Base-by-base conservation (phyloP, 2,888 invertebrate species). In the Andricus curvator region DNA sequence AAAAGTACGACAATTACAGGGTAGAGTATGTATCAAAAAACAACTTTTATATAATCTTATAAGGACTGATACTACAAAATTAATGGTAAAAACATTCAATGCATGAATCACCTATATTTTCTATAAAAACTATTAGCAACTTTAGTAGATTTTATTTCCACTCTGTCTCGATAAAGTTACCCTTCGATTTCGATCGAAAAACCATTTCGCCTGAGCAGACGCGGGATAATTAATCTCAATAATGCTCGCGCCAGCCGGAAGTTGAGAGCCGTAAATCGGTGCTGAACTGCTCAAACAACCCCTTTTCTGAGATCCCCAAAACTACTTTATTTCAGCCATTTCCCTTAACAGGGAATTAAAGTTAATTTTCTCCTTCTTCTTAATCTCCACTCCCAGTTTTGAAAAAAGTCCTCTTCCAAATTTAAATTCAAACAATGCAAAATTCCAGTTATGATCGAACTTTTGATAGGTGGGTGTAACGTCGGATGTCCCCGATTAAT, bases 221-320 rank as follows among this genome's bases (percentile, higher is more conserved):
- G 84, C 79, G 84, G 84, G 88, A 78, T 89, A 88, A 90, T 91
- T 91, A 91, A 92, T 92, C 92, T 91, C 88, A 90, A 92, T 92
- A 92, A 92, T 88, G 91, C 86, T 88, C 88, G 88, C 86, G 82
- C 86, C 87, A 86, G 85, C 86, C 92, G 92, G 92, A 92, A 90
- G 88, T 87, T 83, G 84, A 83, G 82, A 85, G 89, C 88, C 89
- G 91, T 92, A 92, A 92, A 92, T 91, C 90, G 89, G 85, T 82
- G 82, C 81, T 80, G 76, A 83, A 82, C 84, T 82, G 82, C 81
- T 80, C 77, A 83, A 82, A 84, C 80, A 84, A 85, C 82, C 86
- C 85, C 84, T 84, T 85, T 82, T 84, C 80, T 67, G 78, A 81
- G 44, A 80, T 80, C 83, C 84, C 82, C 84, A 22, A 64, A 81